Conservation (phyloP, 1,140 invertebrate genomes). For the Argopecten irradians region DNA sequence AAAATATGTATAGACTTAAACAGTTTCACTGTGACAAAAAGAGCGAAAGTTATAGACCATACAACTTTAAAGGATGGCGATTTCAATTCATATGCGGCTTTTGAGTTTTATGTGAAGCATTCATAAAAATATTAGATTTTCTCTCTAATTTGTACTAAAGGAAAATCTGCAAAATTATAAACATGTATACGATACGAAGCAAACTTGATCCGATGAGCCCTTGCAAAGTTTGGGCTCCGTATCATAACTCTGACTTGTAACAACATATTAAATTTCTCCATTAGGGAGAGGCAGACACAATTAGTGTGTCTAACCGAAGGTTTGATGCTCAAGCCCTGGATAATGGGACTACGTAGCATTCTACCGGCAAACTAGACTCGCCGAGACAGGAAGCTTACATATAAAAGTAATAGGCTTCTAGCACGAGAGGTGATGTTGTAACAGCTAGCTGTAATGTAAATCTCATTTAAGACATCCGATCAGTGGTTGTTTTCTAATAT, state of each 20-base stretch:
- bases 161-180: too few species aligned
- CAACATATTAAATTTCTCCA: constrained; percentile 5
- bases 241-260: not conserved
- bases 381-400: not conserved
- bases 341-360: not conserved
- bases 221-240: not conserved
- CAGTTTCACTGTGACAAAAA: too few species aligned
- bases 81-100: too few species aligned
- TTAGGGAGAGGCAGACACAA: not conserved
- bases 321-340: not conserved
- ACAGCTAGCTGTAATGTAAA: not conserved
- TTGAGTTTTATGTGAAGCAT: too few species aligned
- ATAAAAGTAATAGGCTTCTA: not conserved
- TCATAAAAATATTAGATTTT: too few species aligned
- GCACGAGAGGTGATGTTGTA: constrained; percentile 2
- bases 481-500: not conserved
- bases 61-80: too few species aligned
- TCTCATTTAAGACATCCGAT: constrained; percentile 22
- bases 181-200: too few species aligned
- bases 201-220: too few species aligned
- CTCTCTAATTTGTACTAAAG: too few species aligned
- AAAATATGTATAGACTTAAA: too few species aligned
- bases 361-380: not conserved
- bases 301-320: constrained; percentile 8
- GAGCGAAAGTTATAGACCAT: too few species aligned